phyloP scores from a whole-genome alignment of 2,888 invertebrate species.

The Meteorus colon region DNA sequence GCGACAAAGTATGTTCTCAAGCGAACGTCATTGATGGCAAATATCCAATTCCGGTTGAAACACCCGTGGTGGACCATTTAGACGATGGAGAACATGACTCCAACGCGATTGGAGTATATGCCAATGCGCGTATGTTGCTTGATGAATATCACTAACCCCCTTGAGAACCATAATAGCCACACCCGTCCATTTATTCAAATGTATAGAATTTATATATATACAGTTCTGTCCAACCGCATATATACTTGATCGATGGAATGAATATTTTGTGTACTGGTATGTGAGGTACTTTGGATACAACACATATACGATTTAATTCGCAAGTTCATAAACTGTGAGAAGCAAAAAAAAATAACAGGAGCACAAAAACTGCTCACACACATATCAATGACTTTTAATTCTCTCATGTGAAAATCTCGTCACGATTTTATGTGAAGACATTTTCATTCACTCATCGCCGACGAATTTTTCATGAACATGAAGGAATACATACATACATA shows the following conservation, averaged over 20 bases:
- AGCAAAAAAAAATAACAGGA: neutral
- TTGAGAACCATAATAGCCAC: neutral
- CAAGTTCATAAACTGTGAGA: neutral
- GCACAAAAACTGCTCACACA: neutral
- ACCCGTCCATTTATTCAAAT: neutral
- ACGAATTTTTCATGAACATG: neutral
- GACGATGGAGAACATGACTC: conserved; percentile 39
- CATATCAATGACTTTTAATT: conserved; percentile 1
- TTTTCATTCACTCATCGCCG: neutral
- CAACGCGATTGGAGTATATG: conserved; percentile 38
- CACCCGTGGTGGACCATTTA: conserved; percentile 24
- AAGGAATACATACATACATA: neutral
- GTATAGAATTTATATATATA: neutral
- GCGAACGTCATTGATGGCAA: neutral
- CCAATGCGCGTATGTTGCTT: conserved; percentile 14
- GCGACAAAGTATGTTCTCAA: conserved; percentile 3
- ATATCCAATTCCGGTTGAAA: conserved; percentile 8
- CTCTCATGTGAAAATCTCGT: neutral
- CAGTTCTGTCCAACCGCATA: neutral
- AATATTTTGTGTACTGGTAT: neutral
- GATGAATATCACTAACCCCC: conserved; percentile 9
- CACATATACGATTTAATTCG: neutral
- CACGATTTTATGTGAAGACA: neutral
- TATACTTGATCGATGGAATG: neutral
- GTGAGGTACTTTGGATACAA: neutral